These are phyloP conservation scores for Ursus arctos DNA, from an alignment of 2,113 vertebrate genomes.

Conservation along the genomic window DNA sequence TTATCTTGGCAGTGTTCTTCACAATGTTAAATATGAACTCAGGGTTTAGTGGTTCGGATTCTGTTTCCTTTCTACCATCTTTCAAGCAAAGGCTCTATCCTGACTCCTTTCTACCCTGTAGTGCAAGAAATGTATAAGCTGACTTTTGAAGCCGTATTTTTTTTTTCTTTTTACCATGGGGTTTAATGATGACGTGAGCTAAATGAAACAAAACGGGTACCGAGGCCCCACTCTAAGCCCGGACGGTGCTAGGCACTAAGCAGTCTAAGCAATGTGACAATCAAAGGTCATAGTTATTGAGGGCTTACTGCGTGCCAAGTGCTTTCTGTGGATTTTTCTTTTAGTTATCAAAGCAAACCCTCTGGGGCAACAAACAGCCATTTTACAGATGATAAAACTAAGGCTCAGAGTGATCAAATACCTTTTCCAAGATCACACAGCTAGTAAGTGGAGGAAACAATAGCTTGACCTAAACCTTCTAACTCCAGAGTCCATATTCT, in stretches of 20 bases:
- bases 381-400: conserved; percentile 34
- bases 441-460: neutral
- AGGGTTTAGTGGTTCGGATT: neutral
- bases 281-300: neutral
- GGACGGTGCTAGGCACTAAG: neutral
- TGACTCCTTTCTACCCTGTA: neutral
- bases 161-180: neutral
- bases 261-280: neutral
- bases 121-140: neutral
- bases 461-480: conserved; percentile 17
- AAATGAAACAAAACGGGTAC: neutral
- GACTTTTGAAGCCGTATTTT: neutral
- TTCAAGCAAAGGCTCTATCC: neutral
- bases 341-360: neutral
- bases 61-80: neutral
- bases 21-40: neutral
- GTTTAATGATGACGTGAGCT: neutral
- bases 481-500: conserved; percentile 50
- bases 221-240: neutral
- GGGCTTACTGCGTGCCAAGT: neutral
- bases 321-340: neutral
- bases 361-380: neutral
- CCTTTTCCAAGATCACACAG: conserved; percentile 10
- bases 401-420: neutral
- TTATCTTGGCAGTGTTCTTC: neutral